Base-by-base conservation (phyloP, 2,797 vertebrate genomes). In the Mormyrus proboscirostris region DNA sequence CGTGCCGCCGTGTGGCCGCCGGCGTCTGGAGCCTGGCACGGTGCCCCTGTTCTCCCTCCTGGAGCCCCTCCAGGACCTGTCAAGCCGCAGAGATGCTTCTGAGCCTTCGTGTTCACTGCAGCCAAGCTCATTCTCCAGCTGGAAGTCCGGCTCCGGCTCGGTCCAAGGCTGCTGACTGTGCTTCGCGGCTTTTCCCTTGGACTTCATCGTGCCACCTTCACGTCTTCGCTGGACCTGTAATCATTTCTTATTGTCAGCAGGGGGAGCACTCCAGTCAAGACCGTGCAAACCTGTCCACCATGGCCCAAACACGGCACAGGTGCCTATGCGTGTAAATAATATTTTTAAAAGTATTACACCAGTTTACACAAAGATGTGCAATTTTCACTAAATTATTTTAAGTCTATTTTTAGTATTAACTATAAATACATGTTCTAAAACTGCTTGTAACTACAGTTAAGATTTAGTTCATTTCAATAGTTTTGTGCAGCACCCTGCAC, bases 141-240 rank as follows among this genome's bases (percentile, higher is more conserved):
- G 92, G 10, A 94, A 93, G 0, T 95, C 93, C 8, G 96, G 96
- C 59, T 97, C 95, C 0, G 94, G 92, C 88, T 96, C 95, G 25
- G 92, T 94, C 51, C 95, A 92, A 33, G 92, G 91, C 90, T 93
- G 95, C 90, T 95, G 94, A 92, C 94, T 95, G 65, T 94, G 91
- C 94, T 96, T 97, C 55, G 92, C 93, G 4, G 96, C 95, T 93
- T 98, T 97, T 90, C 93, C 95, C 94, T 98, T 99, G 93, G 97
- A 96, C 95, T 99, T 99, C 98, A 99, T 99, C 85, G 90, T 90
- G 89, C 91, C 90, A 90, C 91, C 87, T 91, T 91, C 91, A 86
- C 88, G 90, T 90, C 90, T 83, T 53, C 33, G 84, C 38, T 82
- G 85, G 22, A 25, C 89, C 89, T 91, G 92, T 90, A 92, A 92